Conservation (phyloP, 1,140 invertebrate species). For the Drosophila mayri region DNA sequence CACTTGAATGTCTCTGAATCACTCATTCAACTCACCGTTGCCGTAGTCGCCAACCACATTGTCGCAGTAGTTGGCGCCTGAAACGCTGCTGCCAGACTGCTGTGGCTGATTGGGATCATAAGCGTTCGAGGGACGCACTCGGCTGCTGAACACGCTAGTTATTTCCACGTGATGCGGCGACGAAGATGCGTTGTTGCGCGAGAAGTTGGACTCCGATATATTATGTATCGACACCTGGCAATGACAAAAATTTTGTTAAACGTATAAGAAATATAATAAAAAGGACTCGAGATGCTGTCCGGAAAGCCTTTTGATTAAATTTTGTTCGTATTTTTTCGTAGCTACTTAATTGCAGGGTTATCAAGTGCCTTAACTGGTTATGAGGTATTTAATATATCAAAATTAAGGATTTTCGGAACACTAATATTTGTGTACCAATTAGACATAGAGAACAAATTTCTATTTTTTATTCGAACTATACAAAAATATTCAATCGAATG, state of each 20-base stretch:
- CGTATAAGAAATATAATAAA: background rate
- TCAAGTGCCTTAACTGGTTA: too few species aligned
- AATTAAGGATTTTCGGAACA: too few species aligned
- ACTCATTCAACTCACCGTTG: conserved; percentile 55
- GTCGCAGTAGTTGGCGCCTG: conserved; percentile 64
- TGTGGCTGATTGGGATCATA: conserved; percentile 56
- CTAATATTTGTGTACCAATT: too few species aligned
- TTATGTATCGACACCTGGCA: conserved; percentile 86
- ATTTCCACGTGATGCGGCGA: conserved; percentile 84
- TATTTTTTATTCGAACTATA: too few species aligned
- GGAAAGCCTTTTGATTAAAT: background rate
- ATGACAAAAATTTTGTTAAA: background rate
- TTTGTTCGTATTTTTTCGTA: too few species aligned
- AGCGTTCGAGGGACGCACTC: conserved; percentile 54
- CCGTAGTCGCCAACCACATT: conserved; percentile 64
- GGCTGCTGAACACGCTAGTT: conserved; percentile 78
- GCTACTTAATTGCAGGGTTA: too few species aligned
- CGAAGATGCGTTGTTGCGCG: conserved; percentile 82
- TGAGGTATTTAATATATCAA: too few species aligned
- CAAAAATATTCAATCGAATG: background rate
- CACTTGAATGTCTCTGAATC: background rate
- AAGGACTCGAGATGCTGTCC: background rate
- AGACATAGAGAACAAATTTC: too few species aligned
- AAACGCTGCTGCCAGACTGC: conserved; percentile 34
- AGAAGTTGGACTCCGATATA: conserved; percentile 86